Base-by-base conservation (phyloP, 1,140 invertebrate genomes). In the Archegozetes longisetosus region DNA sequence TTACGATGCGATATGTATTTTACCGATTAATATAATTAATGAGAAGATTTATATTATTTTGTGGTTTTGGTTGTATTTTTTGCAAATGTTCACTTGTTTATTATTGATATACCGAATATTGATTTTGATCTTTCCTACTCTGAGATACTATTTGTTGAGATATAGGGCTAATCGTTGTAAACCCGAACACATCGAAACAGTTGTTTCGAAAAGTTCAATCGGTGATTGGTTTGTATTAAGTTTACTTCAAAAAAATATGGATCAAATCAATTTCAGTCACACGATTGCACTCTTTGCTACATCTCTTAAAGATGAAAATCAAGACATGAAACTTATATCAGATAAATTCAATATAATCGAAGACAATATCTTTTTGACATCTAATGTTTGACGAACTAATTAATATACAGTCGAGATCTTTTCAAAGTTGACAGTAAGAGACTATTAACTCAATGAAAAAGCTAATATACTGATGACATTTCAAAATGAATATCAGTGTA, bases 181-280 rank as follows among this genome's bases (percentile, higher is more conserved):
- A 62, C 78, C 80, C 4, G 6, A n/a, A 2, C 2, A 54, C 3
- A 22, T 60, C 14, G 25, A 20, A 6, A 14, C 29, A 4, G 77
- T 92, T 3, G 82, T 83, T 13, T 74, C 57, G 22, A 26, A 52
- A 23, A 27, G 52, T 20, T 23, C 86, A 82, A 81, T 89, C 64
- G 86, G 86, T 27, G 86, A 89, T 68, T 89, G 88, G 72, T 76
- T 89, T 54, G 72, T 90, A 55, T 71, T 89, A 32, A 83, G 88
- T 67, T 72, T 88, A 47, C 72, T 89, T 13, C 83, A 84, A 26
- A 86, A 88, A 69, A 90, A 90, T 70, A 80, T 89, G 74, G 87
- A 85, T 70, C 68, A 59, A 61, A 60, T 87, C 17, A 60, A 61
- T 50, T 61, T 61, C 27, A 24, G 29, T 6, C 59, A 61, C n/a